Conservation (phyloP, 2,797 vertebrate species). For the Crocodylus rhombifer region DNA sequence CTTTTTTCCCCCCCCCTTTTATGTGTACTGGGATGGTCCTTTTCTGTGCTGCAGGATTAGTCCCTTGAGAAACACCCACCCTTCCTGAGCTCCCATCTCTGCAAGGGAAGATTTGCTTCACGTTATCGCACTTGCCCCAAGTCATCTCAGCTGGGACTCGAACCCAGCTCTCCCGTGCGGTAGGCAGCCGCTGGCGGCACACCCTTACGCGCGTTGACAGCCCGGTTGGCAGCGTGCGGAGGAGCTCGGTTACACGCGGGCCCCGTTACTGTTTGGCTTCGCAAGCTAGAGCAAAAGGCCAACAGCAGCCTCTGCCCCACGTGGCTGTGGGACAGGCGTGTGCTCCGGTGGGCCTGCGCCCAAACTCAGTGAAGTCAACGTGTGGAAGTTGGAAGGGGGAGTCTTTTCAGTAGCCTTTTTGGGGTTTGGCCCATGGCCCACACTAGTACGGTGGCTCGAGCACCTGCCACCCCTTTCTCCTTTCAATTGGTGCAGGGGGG, state of each 20-base stretch:
- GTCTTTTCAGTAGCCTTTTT: background rate
- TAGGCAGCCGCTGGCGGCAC: too few relatives aligned
- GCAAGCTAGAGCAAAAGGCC: slow-evolving; percentile 5
- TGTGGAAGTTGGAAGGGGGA: background rate
- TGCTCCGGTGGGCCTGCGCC: background rate
- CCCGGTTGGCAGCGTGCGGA: background rate
- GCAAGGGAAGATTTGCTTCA: too few relatives aligned
- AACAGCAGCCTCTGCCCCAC: background rate
- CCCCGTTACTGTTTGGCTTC: slow-evolving; percentile 14
- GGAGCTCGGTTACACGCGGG: background rate
- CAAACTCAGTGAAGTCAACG: background rate
- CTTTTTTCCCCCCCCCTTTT: too few relatives aligned
- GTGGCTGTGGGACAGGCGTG: background rate
- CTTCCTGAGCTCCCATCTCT: too few relatives aligned
- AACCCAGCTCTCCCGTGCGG: too few relatives aligned
- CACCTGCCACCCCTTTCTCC: background rate
- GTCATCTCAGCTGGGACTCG: too few relatives aligned
- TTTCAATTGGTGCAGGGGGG: background rate
- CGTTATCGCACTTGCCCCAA: too few relatives aligned
- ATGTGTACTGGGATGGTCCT: too few relatives aligned
- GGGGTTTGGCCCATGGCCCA: background rate
- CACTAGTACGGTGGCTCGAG: background rate
- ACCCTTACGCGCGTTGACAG: background rate
- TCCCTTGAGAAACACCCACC: too few relatives aligned
- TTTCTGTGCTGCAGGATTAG: too few relatives aligned